Conservation (phyloP, 2,797 vertebrate genomes). For the Delichon dasypus region DNA sequence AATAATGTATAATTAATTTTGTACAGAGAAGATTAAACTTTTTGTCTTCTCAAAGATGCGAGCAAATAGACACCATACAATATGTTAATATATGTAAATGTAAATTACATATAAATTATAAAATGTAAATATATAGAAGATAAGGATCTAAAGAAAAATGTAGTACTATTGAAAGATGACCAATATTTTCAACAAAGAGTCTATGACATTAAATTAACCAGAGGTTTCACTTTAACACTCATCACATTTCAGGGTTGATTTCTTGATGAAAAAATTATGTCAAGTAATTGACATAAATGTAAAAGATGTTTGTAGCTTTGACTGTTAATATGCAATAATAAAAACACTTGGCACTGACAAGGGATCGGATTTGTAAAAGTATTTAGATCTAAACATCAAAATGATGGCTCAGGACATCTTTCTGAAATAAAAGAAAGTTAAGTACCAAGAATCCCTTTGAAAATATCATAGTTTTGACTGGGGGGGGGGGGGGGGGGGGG, state of each 20-base stretch:
- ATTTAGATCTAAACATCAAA: background rate
- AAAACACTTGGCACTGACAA: background rate
- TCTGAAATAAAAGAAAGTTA: background rate
- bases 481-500: no score
- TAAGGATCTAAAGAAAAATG: background rate
- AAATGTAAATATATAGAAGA: no score
- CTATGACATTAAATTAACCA: background rate
- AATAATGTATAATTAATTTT: slow-evolving; percentile 31
- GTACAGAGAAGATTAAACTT: background rate
- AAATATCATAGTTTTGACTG: background rate
- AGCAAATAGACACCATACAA: background rate
- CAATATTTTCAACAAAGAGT: background rate
- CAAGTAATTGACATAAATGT: background rate
- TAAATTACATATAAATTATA: no score
- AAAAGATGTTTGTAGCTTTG: background rate
- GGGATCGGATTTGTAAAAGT: background rate
- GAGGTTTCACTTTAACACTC: background rate
- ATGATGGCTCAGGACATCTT: background rate
- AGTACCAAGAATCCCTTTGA: background rate
- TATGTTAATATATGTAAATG: no score
- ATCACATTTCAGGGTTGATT: background rate
- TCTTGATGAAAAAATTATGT: background rate
- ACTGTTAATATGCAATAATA: background rate
- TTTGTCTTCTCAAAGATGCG: background rate
- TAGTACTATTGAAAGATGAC: background rate